Conservation (phyloP, 2,113 vertebrate genomes). For the Strix aluco region DNA sequence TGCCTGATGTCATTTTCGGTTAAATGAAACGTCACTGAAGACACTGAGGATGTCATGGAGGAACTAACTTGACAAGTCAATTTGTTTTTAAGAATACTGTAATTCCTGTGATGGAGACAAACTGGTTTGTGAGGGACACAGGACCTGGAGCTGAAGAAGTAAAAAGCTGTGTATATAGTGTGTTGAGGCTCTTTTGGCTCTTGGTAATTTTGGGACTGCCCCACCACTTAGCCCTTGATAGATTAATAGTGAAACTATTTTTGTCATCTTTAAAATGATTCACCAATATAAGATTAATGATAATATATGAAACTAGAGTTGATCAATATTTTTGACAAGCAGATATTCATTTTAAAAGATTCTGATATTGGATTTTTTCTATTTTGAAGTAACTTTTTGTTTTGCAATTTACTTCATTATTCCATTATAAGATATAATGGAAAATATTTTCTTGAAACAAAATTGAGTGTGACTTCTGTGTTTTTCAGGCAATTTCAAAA, state of each 20-base stretch:
- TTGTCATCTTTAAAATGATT: neutral
- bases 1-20: neutral
- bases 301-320: neutral
- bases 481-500: conserved; percentile 16
- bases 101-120: neutral
- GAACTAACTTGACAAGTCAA: neutral
- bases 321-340: neutral
- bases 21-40: neutral
- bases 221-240: neutral
- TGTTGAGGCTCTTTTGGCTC: neutral
- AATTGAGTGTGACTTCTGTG: neutral
- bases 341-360: neutral
- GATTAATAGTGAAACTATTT: neutral
- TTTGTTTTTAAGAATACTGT: neutral
- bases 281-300: neutral
- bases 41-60: neutral
- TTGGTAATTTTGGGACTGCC: neutral
- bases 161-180: neutral
- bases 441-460: conserved; percentile 23
- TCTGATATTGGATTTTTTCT: neutral
- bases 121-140: neutral
- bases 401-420: neutral
- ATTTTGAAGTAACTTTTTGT: neutral
- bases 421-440: neutral
- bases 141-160: neutral